A percentile compares a stretch with the other conserved stretches of the same genome.
Conservation (phyloP, 2,888 invertebrate genomes). For the Mesoligia furuncula region DNA sequence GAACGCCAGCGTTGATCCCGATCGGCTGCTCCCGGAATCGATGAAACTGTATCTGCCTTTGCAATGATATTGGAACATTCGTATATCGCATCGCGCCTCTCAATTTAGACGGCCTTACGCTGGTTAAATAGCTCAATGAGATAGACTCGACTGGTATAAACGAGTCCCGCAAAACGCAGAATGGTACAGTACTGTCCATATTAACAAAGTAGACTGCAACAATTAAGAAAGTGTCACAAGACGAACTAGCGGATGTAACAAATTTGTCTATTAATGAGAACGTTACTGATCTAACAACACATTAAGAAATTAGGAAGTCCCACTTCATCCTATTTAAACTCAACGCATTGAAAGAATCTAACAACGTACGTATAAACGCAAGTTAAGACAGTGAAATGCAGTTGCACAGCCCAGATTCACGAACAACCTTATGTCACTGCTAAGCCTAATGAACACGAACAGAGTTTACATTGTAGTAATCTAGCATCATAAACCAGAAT, state of each 20-base stretch:
- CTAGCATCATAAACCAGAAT: constrained; percentile 28
- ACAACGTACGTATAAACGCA: constrained; percentile 3
- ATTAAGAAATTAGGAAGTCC: constrained; percentile 40
- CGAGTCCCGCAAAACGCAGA: constrained; percentile 19
- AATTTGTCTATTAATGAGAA: constrained; percentile 29
- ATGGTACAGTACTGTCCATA: constrained; percentile 30
- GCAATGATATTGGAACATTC: constrained; percentile 59
- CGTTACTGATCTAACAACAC: constrained; percentile 15
- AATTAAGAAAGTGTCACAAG: constrained; percentile 45
- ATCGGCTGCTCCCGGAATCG: constrained; percentile 70
- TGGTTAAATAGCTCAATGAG: constrained; percentile 42
- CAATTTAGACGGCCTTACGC: constrained; percentile 59
- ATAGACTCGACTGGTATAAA: constrained; percentile 25
- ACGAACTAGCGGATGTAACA: constrained; percentile 40
- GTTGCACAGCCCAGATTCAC: constrained; percentile 17
- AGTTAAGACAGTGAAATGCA: constrained; percentile 31
- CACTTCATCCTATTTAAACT: constrained; percentile 33
- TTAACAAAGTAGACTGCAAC: constrained; percentile 32
- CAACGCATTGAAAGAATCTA: constrained; percentile 5
- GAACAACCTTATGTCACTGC: constrained; percentile 16
- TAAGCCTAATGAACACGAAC: constrained; percentile 23
- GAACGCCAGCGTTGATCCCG: constrained; percentile 75
- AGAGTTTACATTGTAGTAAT: constrained; percentile 12
- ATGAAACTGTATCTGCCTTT: constrained; percentile 61
- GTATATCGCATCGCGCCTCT: constrained; percentile 45